Evolutionary conservation across 1,140 invertebrate species (phyloP).

Genomic region (Zaprionus nigranus): DNA sequence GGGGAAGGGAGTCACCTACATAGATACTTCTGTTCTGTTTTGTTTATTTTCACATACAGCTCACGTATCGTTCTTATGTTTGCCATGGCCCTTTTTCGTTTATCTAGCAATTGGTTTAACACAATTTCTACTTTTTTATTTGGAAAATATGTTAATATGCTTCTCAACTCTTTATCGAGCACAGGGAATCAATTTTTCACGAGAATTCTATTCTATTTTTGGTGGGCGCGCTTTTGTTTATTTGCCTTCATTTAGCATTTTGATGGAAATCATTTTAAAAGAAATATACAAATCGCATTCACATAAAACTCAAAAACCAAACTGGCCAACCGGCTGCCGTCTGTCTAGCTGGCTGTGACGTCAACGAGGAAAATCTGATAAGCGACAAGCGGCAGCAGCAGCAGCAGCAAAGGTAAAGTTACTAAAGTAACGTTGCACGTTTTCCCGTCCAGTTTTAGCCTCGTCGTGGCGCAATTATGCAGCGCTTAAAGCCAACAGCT

Average conservation of each 20-base stretch:
- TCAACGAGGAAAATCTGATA: slow-evolving; percentile 39
- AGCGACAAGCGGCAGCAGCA: slow-evolving; percentile 17
- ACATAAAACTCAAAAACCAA: slow-evolving; percentile 19
- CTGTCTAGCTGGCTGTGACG: slow-evolving; percentile 52
- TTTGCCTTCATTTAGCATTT: slow-evolving; percentile 52
- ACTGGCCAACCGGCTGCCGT: slow-evolving; percentile 29
- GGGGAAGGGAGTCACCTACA: not conserved
- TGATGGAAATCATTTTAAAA: slow-evolving; percentile 60
- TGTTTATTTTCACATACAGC: slow-evolving; percentile 57
- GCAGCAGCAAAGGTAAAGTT: slow-evolving; percentile 1
- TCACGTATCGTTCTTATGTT: slow-evolving; percentile 49
- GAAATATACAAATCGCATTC: slow-evolving; percentile 42
- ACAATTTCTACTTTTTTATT: slow-evolving; percentile 16
- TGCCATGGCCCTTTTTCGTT: slow-evolving; percentile 39
- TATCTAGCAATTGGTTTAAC: slow-evolving; percentile 40
- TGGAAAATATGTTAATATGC: not conserved
- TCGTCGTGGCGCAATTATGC: slow-evolving; percentile 50
- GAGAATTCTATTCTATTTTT: slow-evolving; percentile 51
- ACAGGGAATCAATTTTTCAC: slow-evolving; percentile 32
- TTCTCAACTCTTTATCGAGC: not conserved
- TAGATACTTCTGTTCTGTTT: slow-evolving; percentile 27
- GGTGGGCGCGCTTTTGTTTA: slow-evolving; percentile 36
- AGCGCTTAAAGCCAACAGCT: slow-evolving; percentile 34
- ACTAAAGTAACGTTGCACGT: slow-evolving; percentile 20
- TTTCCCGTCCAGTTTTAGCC: not conserved